phyloP scores from a whole-genome alignment of 2,113 vertebrate species.

The Coregonus clupeaformis region DNA sequence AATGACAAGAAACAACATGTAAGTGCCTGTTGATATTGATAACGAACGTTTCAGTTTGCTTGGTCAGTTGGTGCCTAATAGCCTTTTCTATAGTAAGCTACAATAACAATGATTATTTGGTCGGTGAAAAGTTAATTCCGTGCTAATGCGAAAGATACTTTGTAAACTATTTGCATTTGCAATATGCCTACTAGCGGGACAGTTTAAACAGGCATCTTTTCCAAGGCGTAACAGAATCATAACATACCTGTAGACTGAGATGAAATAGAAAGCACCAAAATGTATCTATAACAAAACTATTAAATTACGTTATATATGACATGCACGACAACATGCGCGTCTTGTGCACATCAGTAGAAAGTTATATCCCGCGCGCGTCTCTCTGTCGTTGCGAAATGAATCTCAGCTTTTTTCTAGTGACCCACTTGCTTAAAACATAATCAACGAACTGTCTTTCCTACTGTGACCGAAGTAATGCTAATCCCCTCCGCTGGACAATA shows the following conservation, averaged over 20 bases:
- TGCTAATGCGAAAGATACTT: background rate
- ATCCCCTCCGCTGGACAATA: constrained; percentile 90
- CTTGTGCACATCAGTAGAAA: constrained; percentile 72
- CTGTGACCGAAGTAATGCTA: constrained; percentile 85
- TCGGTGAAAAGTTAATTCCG: background rate
- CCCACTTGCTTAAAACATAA: constrained; percentile 77
- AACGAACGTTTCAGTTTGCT: background rate
- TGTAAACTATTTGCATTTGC: background rate
- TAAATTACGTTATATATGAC: constrained; percentile 65
- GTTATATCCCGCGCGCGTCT: constrained; percentile 69
- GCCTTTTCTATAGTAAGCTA: background rate
- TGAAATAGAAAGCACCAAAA: constrained; percentile 48
- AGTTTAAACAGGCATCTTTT: background rate
- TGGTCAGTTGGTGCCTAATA: too few species aligned
- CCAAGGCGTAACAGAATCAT: background rate
- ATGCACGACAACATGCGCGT: constrained; percentile 66
- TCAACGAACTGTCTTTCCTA: constrained; percentile 84
- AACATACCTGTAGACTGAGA: constrained; percentile 68
- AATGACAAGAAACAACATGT: constrained; percentile 48
- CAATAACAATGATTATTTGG: background rate
- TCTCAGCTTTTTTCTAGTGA: constrained; percentile 75
- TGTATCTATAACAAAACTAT: constrained; percentile 57
- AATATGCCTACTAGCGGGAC: background rate
- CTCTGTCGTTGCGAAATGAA: constrained; percentile 73
- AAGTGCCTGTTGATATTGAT: constrained; percentile 18